Evolutionary conservation across 2,888 invertebrate species (phyloP), one percentile per base, ranked within the genome.

Genomic region (Seira ritae): DNA sequence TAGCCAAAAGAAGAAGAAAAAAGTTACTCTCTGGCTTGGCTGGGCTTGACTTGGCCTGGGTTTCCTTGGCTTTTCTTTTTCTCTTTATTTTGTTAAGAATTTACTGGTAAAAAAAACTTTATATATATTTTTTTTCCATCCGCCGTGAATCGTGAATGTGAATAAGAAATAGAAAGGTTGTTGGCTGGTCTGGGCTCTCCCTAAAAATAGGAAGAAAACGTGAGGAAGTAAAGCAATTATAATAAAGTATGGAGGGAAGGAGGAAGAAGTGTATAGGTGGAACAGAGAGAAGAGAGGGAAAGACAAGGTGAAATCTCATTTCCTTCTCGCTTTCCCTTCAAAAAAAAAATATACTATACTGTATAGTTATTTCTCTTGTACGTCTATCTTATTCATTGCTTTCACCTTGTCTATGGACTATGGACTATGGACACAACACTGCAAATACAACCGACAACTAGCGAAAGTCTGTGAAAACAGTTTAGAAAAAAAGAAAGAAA

Each of bases 301-400:
- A 76, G 74, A 81, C 81, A 75, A 81, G 81, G 81, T 81, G 81
- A 81, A 81, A 81, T 81, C 81, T 81, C 81, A 81, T 81, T 81
- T 81, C 81, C 81, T 81, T 66, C 71, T 80, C 62, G 60, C 67
- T 79, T 72, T 79, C 55, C 80, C 17, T 20, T 42, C 23, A 20
- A 10, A 68, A 12, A 68, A 66, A 22, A 72, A 72, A 31, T 60
- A 31, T 31, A 31, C 3, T 31, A n/a, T n/a, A n/a, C n/a, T n/a
- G n/a, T n/a, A n/a, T n/a, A n/a, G n/a, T n/a, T 42, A 42, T 42
- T 42, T 42, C 42, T 42, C 42, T 42, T 42, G 42, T 42, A 42
- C 42, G 12, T 42, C n/a, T 42, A 12, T 4, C 42, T 50, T 50
- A 8, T n/a, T n/a, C 50, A n/a, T 50, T 3, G 50, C 50, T n/a